Conservation (phyloP, 1,140 invertebrate species). For the Drosophila mojavensis region DNA sequence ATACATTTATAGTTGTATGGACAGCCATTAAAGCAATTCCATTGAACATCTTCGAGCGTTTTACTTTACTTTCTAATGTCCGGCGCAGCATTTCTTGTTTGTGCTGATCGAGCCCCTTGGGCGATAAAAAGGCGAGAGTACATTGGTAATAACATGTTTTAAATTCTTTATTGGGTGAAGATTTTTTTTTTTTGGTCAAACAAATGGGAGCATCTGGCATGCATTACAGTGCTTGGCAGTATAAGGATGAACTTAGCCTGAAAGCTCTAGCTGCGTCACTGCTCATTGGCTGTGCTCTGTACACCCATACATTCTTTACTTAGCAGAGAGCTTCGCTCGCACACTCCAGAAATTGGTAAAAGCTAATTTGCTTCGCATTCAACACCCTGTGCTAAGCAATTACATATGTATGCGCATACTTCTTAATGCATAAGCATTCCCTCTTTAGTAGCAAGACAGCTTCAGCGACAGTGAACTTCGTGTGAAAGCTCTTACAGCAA, state of each 20-base stretch:
- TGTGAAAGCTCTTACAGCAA: not conserved
- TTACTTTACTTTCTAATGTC: slow-evolving; percentile 77
- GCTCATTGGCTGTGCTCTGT: too few species aligned
- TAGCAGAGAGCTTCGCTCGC: too few species aligned
- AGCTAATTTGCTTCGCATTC: not conserved
- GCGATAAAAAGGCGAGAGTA: slow-evolving; percentile 30
- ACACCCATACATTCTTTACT: not conserved
- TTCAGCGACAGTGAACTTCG: not conserved
- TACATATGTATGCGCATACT: not conserved
- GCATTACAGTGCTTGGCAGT: not conserved
- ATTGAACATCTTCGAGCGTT: slow-evolving; percentile 72
- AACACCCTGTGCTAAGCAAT: not conserved
- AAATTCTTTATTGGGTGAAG: slow-evolving; percentile 65
- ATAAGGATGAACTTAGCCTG: not conserved
- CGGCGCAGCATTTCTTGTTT: slow-evolving; percentile 40
- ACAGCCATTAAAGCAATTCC: slow-evolving; percentile 40
- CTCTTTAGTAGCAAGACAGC: too few species aligned
- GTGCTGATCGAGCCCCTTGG: slow-evolving; percentile 27
- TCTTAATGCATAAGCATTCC: too few species aligned
- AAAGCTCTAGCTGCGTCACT: slow-evolving; percentile 3
- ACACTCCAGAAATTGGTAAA: too few species aligned
- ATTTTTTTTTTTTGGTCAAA: slow-evolving; percentile 51
- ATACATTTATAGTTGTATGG: not conserved
- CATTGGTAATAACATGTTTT: slow-evolving; percentile 56
- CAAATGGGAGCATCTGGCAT: slow-evolving; percentile 31